Evolutionary conservation across 2,113 vertebrate genomes (phyloP).

Genomic region (Pseudopodoces humilis): DNA sequence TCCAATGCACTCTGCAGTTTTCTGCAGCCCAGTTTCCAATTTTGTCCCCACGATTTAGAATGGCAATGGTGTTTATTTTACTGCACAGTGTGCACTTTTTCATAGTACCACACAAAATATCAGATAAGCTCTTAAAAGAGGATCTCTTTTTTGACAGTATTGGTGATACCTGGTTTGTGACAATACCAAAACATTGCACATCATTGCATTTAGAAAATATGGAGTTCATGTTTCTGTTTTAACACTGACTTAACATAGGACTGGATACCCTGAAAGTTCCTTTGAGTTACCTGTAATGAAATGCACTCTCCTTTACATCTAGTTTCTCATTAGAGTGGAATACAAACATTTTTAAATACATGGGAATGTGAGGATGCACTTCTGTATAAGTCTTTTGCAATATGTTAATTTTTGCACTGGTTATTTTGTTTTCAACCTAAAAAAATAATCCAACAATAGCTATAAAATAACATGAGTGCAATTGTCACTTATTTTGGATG

Average conservation of each 20-base stretch:
- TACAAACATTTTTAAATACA: background rate
- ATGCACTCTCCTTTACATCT: background rate
- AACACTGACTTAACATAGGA: background rate
- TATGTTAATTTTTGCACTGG: background rate
- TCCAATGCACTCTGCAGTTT: background rate
- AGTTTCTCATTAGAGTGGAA: background rate
- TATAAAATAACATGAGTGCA: background rate
- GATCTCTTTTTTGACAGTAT: background rate
- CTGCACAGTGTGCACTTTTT: background rate
- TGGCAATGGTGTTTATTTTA: background rate
- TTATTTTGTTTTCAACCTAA: background rate
- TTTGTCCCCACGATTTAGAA: background rate
- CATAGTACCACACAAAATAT: background rate
- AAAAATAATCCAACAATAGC: background rate
- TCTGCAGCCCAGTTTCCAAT: background rate
- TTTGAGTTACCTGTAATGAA: background rate
- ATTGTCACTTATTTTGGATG: background rate
- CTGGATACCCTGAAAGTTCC: background rate
- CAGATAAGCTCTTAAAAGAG: background rate
- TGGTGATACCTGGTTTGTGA: background rate
- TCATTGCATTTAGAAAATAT: background rate
- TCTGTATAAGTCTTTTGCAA: background rate
- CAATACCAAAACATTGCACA: background rate
- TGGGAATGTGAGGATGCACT: background rate
- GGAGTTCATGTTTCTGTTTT: background rate